These are phyloP conservation scores for Drosophila hawaiiensis DNA, from an alignment of 2,888 invertebrate species.

Conservation along the genomic window DNA sequence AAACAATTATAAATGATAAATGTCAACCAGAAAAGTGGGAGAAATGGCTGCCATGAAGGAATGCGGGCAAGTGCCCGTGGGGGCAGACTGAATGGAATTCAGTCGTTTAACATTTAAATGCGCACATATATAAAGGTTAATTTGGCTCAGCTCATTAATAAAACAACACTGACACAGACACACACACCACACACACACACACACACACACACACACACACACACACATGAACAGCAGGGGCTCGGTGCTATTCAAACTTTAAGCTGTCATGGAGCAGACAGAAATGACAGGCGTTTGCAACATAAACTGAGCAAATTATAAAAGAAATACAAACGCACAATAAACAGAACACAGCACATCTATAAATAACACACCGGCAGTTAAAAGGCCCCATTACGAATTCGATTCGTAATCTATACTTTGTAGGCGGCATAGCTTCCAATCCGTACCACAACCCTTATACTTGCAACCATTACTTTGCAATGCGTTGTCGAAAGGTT, in stretches of 20 bases:
- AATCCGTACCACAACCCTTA: not conserved
- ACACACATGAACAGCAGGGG: conserved; percentile 9
- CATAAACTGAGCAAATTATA: conserved; percentile 72
- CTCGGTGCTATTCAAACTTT: conserved; percentile 49
- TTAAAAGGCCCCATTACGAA: not conserved
- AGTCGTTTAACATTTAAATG: conserved; percentile 46
- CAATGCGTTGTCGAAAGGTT: not conserved
- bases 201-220: no score
- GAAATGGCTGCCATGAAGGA: conserved; percentile 1
- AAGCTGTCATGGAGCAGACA: conserved; percentile 32
- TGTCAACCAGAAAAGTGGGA: conserved; percentile 45
- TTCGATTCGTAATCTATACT: not conserved
- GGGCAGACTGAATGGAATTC: conserved; percentile 3
- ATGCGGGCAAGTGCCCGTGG: conserved; percentile 3
- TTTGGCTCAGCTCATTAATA: conserved; percentile 78
- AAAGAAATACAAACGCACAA: conserved; percentile 60
- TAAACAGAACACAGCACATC: conserved; percentile 65
- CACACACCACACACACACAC: no score
- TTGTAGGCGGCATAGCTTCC: not conserved
- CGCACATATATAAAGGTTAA: conserved; percentile 71
- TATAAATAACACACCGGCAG: conserved; percentile 61
- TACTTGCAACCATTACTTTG: not conserved
- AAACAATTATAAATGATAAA: conserved; percentile 80
- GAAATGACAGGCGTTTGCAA: conserved; percentile 57
- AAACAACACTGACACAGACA: conserved; percentile 44